These are phyloP conservation scores for Chroicocephalus ridibundus DNA, from an alignment of 2,113 vertebrate species.

Conservation along the genomic window DNA sequence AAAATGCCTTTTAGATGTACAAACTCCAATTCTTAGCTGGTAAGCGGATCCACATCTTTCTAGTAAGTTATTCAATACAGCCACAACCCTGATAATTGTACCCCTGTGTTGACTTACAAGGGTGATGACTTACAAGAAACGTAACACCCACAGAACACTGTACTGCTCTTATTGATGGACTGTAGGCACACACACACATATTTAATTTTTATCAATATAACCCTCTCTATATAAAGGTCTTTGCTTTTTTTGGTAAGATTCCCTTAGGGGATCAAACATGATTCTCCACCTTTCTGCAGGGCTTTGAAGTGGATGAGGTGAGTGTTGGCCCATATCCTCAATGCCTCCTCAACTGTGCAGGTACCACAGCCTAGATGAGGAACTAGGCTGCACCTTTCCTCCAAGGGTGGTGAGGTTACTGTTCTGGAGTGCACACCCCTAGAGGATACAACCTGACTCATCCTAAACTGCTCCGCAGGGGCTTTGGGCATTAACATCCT, in stretches of 20 bases:
- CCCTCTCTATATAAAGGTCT: not conserved
- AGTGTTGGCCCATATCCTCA: not conserved
- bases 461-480: not conserved
- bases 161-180: not conserved
- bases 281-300: not conserved
- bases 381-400: not conserved
- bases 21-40: not conserved
- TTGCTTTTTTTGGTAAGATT: not conserved
- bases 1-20: not conserved
- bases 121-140: not conserved
- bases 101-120: not conserved
- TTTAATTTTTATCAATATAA: not conserved
- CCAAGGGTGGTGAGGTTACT: not conserved
- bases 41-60: not conserved
- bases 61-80: not conserved
- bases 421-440: not conserved
- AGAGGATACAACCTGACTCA: not conserved
- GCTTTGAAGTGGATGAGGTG: not conserved
- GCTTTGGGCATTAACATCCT: not conserved
- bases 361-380: not conserved
- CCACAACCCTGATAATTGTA: not conserved
- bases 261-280: not conserved
- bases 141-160: not conserved
- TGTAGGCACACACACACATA: not conserved
- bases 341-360: not conserved